These are phyloP conservation scores for Clivina fossor DNA, from an alignment of 2,888 invertebrate species.

Conservation along the genomic window DNA sequence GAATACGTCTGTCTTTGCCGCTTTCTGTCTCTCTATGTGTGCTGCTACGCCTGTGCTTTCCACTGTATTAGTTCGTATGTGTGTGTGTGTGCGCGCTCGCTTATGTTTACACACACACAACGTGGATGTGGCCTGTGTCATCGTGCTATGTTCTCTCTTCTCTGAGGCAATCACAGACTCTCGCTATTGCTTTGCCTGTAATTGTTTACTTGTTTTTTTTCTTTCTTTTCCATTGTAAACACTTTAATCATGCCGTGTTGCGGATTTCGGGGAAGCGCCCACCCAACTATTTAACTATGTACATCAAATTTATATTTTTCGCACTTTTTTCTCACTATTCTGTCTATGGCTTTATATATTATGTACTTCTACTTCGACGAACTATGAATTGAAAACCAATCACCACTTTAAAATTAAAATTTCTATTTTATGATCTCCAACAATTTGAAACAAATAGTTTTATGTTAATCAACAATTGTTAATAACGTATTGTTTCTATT, in stretches of 20 bases:
- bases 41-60: slow-evolving; percentile 37
- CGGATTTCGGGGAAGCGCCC: slow-evolving; percentile 16
- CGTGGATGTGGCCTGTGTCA: slow-evolving; percentile 28
- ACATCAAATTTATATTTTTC: neutral
- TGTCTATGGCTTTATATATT: too few species aligned
- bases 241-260: slow-evolving; percentile 21
- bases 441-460: too few species aligned
- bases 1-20: slow-evolving; percentile 51
- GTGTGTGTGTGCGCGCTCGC: slow-evolving; percentile 36
- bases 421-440: too few species aligned
- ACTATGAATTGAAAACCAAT: too few species aligned
- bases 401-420: too few species aligned
- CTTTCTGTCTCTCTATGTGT: slow-evolving; percentile 51
- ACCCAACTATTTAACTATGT: slow-evolving; percentile 1
- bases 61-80: too few species aligned
- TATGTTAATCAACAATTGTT: too few species aligned
- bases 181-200: slow-evolving; percentile 52
- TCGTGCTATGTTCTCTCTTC: slow-evolving; percentile 37
- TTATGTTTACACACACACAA: slow-evolving; percentile 32
- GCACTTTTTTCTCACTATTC: neutral
- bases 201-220: slow-evolving; percentile 47
- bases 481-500: too few species aligned
- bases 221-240: slow-evolving; percentile 26
- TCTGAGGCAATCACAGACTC: slow-evolving; percentile 48
- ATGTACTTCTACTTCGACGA: too few species aligned